Base-by-base conservation (phyloP, 2,113 vertebrate species). In the Willisornis vidua region DNA sequence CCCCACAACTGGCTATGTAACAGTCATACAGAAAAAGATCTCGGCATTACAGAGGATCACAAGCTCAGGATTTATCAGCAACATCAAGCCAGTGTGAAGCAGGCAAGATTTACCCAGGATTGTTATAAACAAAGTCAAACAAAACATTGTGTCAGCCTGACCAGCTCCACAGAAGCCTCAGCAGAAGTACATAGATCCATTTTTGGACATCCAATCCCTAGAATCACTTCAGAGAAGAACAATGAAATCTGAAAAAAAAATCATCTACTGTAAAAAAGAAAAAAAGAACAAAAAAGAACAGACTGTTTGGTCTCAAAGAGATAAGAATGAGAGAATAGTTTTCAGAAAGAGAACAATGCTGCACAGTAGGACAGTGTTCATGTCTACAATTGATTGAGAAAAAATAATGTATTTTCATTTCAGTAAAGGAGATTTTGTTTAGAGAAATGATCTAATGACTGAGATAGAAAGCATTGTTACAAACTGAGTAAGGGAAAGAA, bases 231-330 rank as follows among this genome's bases (percentile, higher is more conserved):
- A 72, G 41, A 41, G 41, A 76, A 66, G 7, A 74, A 3, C 9
- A 81, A 25, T 10, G 20, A 62, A 54, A 22, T 35, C 8, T 28
- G 29, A 23, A 55, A 39, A 43, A 45, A 6, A 0, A 0, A 5
- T 6, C 39, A 54, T 39, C 19, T 63, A 51, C 33, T 1, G 5
- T 8, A 2, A 2, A 0, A 2, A 25, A 43, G 41, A 29, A 15
- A 17, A 20, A 23, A 28, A 8, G 12, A 9, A 9, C 5, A 28
- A 14, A 20, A 13, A 7, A 1, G 1, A 83, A 26, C 3, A 58
- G 9, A 26, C 45, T 59, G 28, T n/a, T 80, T 70, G 35, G 24
- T 78, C 48, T 90, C 31, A 18, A 49, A 74, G 15, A 87, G 31
- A 61, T 81, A 89, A 84, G 63, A 61, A 71, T 37, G 46, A 70